Evolutionary conservation across 1,140 invertebrate genomes (phyloP).

Genomic region (Drosophila repleta): DNA sequence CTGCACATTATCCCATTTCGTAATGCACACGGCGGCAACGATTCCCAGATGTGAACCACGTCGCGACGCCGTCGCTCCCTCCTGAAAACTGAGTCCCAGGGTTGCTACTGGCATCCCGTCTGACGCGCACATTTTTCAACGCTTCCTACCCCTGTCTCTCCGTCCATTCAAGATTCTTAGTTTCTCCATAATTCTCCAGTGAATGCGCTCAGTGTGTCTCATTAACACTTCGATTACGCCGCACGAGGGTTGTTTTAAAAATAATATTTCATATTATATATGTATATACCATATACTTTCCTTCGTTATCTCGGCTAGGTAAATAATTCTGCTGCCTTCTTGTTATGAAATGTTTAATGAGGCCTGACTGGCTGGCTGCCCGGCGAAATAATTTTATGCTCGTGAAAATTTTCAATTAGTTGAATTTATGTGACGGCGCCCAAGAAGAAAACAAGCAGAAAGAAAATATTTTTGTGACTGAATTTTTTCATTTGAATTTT

Average conservation of each 20-base stretch:
- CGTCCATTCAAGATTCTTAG: conserved; percentile 51
- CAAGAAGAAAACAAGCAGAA: conserved; percentile 10
- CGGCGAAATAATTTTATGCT: conserved; percentile 50
- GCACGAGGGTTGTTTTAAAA: conserved; percentile 54
- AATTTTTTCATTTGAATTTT: conserved; percentile 42
- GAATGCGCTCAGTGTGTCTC: conserved; percentile 50
- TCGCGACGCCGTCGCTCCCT: neutral
- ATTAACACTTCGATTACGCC: conserved; percentile 72
- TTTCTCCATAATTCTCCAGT: conserved; percentile 42
- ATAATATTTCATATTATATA: conserved; percentile 44
- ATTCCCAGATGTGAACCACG: conserved; percentile 66
- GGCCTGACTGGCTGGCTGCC: conserved; percentile 51
- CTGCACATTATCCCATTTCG: conserved; percentile 74
- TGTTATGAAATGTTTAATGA: conserved; percentile 73
- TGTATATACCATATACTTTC: neutral
- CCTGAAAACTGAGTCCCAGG: conserved; percentile 34
- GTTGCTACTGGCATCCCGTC: conserved; percentile 70
- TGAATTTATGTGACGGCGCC: conserved; percentile 57
- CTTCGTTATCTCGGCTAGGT: conserved; percentile 45
- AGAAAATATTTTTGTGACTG: conserved; percentile 23
- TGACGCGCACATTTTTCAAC: conserved; percentile 70
- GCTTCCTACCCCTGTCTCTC: conserved; percentile 9
- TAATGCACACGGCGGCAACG: conserved; percentile 67
- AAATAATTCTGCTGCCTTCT: conserved; percentile 51
- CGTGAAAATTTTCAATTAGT: conserved; percentile 71